phyloP scores from a whole-genome alignment of 2,888 invertebrate species.

The Hydrotaea diabolus region DNA sequence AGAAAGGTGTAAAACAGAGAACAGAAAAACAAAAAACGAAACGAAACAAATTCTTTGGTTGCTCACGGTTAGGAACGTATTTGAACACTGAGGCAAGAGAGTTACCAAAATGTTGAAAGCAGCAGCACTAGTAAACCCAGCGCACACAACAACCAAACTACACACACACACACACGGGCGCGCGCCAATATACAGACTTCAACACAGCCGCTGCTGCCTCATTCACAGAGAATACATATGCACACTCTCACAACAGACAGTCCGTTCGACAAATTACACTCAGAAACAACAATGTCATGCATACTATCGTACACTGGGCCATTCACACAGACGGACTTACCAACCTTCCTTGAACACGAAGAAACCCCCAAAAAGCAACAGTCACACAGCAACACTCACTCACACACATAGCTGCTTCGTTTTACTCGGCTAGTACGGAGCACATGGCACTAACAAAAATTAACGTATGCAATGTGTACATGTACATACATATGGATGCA shows the following conservation, averaged over 20 bases:
- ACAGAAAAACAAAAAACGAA: slow-evolving; percentile 27
- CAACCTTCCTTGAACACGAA: not conserved
- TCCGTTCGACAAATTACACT: not conserved
- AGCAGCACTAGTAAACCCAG: slow-evolving; percentile 43
- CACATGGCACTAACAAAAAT: not conserved
- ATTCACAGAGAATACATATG: slow-evolving; percentile 14
- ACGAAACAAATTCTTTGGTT: slow-evolving; percentile 71
- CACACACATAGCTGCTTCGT: not conserved
- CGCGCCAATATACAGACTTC: not conserved
- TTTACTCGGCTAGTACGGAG: too few species aligned
- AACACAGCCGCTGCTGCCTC: not conserved
- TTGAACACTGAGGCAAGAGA: slow-evolving; percentile 76
- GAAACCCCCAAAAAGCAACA: slow-evolving; percentile 24
- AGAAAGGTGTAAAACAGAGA: slow-evolving; percentile 65
- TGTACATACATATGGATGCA: too few species aligned
- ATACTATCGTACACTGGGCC: too few species aligned
- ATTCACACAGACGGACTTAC: not conserved
- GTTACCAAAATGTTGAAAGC: slow-evolving; percentile 66
- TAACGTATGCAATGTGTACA: not conserved
- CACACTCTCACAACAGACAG: slow-evolving; percentile 5
- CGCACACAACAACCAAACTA: slow-evolving; percentile 37
- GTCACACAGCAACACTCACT: not conserved
- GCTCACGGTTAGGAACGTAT: slow-evolving; percentile 80
- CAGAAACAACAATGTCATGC: not conserved
- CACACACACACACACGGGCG: not conserved